Evolutionary conservation across 2,888 invertebrate genomes (phyloP).

Genomic region (Venusia cambrica): DNA sequence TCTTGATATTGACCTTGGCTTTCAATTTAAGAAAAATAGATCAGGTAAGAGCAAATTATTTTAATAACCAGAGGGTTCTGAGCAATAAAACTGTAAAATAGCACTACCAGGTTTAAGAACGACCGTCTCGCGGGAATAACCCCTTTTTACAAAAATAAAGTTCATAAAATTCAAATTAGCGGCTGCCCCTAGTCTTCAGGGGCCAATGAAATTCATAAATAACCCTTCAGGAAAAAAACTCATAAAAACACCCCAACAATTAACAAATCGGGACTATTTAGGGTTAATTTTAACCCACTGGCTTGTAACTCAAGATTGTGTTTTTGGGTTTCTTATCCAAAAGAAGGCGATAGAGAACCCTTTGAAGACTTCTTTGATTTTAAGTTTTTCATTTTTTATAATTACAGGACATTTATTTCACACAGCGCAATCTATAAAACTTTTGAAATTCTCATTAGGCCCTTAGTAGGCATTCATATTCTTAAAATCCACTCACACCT

Average conservation of each 20-base stretch:
- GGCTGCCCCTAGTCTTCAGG: constrained; percentile 62
- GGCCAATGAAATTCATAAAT: constrained; percentile 77
- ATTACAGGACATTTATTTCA: too few relatives aligned
- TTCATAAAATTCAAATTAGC: constrained; percentile 77
- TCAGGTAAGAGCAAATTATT: constrained; percentile 19
- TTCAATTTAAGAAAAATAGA: too few relatives aligned
- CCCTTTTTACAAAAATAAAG: constrained; percentile 67
- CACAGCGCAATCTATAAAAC: too few relatives aligned
- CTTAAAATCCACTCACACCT: too few relatives aligned
- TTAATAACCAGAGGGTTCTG: constrained; percentile 24
- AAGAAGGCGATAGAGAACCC: too few relatives aligned
- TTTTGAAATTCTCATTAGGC: too few relatives aligned
- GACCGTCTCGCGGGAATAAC: constrained; percentile 45
- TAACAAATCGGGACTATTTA: constrained; percentile 71
- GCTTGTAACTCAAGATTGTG: constrained; percentile 43
- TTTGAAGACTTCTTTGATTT: too few relatives aligned
- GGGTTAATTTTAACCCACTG: constrained; percentile 72
- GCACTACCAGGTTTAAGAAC: constrained; percentile 32
- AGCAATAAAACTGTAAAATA: constrained; percentile 39
- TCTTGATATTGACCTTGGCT: too few relatives aligned
- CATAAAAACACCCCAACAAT: constrained; percentile 68
- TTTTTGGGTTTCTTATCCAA: constrained; percentile 28
- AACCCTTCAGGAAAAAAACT: constrained; percentile 53
- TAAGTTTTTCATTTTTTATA: too few relatives aligned
- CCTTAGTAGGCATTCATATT: too few relatives aligned